Conservation (phyloP, 2,113 vertebrate genomes). For the Nipponia nippon region DNA sequence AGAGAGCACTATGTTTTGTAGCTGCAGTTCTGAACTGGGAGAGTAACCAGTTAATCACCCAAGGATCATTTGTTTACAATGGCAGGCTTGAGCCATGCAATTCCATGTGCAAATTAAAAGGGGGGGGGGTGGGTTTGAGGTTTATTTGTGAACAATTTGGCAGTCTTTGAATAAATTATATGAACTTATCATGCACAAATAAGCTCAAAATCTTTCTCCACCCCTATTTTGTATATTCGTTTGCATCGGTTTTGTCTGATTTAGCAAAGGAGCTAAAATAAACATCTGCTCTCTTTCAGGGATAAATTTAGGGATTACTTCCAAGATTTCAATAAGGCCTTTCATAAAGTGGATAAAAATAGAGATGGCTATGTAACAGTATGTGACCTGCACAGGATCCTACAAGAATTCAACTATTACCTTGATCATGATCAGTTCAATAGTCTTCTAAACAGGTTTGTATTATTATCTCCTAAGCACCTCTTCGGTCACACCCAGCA, state of each 20-base stretch:
- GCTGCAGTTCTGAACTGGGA: not conserved
- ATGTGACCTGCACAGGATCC: conserved; percentile 13
- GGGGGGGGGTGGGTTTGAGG: not conserved
- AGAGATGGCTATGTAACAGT: not conserved
- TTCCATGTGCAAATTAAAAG: not conserved
- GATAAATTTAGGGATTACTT: conserved; percentile 56
- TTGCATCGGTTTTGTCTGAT: not conserved
- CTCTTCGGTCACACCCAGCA: not conserved
- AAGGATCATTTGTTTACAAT: not conserved
- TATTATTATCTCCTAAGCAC: not conserved
- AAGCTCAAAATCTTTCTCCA: not conserved
- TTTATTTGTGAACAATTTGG: not conserved
- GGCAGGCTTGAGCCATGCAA: not conserved
- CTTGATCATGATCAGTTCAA: conserved; percentile 39
- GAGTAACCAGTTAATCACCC: not conserved
- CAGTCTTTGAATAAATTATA: not conserved
- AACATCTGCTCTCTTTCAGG: conserved; percentile 54
- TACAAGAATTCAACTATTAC: conserved; percentile 21
- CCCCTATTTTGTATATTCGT: not conserved
- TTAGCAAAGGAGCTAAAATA: conserved; percentile 11
- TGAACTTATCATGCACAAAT: not conserved
- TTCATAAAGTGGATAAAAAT: conserved; percentile 27
- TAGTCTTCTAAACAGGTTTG: conserved; percentile 56
- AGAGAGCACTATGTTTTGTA: not conserved
- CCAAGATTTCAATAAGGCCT: conserved; percentile 48